Evolutionary conservation across 2,113 vertebrate genomes (phyloP).

Genomic region (Rhineura floridana): DNA sequence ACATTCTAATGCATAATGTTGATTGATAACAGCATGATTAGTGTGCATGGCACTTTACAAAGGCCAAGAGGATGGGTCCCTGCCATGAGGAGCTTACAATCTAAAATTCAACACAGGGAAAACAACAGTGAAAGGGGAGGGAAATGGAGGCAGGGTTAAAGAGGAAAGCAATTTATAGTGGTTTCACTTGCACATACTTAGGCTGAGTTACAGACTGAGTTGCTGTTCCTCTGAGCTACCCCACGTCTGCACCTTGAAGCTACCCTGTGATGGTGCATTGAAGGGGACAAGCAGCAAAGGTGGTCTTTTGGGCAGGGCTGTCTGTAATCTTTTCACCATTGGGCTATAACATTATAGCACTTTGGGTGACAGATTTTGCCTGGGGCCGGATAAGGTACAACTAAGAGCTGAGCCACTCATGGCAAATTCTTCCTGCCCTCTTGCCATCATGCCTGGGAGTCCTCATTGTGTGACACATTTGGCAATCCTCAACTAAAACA

Average conservation of each 20-base stretch:
- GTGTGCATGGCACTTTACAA: neutral
- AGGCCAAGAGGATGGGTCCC: neutral
- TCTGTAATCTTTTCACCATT: neutral
- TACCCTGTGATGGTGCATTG: neutral
- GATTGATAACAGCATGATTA: neutral
- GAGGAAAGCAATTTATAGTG: neutral
- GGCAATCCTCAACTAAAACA: too few species aligned
- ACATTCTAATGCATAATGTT: too few species aligned
- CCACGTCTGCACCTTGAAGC: neutral
- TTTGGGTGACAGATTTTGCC: neutral
- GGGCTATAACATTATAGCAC: neutral
- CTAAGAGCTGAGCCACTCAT: neutral
- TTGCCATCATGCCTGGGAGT: neutral
- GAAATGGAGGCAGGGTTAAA: neutral
- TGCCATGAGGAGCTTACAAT: neutral
- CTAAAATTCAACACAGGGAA: neutral
- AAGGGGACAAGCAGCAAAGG: neutral
- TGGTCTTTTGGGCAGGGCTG: neutral
- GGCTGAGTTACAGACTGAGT: neutral
- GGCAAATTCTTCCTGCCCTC: neutral
- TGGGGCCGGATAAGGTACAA: neutral
- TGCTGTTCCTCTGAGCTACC: neutral
- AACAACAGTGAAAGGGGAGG: neutral
- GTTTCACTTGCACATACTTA: too few species aligned
- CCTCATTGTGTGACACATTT: too few species aligned